A percentile compares a stretch with the other conserved stretches of the same genome.
Conservation (phyloP, 2,888 invertebrate genomes). For the Allacma fusca region DNA sequence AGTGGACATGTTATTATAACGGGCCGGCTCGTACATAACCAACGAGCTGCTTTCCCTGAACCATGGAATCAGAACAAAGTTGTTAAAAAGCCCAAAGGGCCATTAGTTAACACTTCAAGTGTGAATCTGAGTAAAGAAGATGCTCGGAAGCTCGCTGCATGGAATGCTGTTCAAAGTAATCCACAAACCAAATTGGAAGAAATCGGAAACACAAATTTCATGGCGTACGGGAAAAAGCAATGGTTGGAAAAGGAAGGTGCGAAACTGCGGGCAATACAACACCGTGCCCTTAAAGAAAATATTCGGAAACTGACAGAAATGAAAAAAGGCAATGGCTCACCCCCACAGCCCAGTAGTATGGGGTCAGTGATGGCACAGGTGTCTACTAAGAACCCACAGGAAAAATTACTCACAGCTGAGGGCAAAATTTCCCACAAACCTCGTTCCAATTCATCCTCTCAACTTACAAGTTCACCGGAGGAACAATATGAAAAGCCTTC, state of each 20-base stretch:
- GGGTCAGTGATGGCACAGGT: background rate
- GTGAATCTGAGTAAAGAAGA: constrained; percentile 28
- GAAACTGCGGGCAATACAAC: constrained; percentile 28
- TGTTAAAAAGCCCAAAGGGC: constrained; percentile 6
- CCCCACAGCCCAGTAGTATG: background rate
- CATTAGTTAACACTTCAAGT: constrained; percentile 4
- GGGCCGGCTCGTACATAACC: constrained; percentile 30
- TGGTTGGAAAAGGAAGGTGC: constrained; percentile 37
- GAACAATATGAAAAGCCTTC: background rate
- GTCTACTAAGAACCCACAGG: background rate
- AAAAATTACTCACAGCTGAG: background rate
- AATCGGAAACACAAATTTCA: constrained; percentile 22
- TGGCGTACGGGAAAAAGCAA: constrained; percentile 26
- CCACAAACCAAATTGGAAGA: background rate
- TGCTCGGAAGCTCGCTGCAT: constrained; percentile 34
- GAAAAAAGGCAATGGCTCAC: background rate
- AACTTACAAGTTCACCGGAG: background rate
- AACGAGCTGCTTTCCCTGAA: constrained; percentile 16
- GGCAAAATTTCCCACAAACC: background rate
- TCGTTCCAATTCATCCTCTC: background rate
- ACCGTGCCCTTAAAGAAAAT: constrained; percentile 30
- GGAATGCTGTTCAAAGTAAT: constrained; percentile 35
- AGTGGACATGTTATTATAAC: constrained; percentile 40
- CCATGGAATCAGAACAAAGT: constrained; percentile 33
- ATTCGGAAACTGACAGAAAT: constrained; percentile 29